Evolutionary conservation across 2,113 vertebrate species (phyloP), one percentile per base, ranked within the genome.

Genomic region (Syngnathoides biaculeatus): DNA sequence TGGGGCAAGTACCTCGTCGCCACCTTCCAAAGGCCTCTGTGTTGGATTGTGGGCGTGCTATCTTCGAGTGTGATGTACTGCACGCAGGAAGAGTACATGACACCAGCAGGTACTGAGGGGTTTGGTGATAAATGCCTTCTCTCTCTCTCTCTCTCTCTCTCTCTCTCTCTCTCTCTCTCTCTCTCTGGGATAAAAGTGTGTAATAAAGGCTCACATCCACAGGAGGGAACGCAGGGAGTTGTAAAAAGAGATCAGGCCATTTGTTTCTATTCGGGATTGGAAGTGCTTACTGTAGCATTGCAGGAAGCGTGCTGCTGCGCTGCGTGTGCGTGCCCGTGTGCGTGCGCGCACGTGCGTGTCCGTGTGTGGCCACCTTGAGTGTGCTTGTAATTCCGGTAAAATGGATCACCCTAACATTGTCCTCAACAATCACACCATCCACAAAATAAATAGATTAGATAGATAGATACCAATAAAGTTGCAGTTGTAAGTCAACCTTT

Each of bases 261-360:
- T 86, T 81, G 75, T 83, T 82, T 52, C 52, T 79, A 77, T 64
- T 50, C 5, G 20, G 60, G 60, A 69, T 80, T 50, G 77, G 69
- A 77, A 77, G 58, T 67, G 86, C 73, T 87, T 71, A 72, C 65
- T 69, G 74, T 68, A 43, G 79, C 73, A 84, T 64, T 62, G 71
- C 72, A 72, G 73, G 68, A 79, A 24, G 47, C 66, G 73, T 57
- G 55, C 55, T 55, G 65, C 47, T 57, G 56, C 43, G 27, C 64
- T n/a, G n/a, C n/a, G n/a, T n/a, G n/a, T n/a, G n/a, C n/a, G n/a
- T n/a, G n/a, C n/a, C n/a, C n/a, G n/a, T n/a, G n/a, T n/a, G n/a
- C n/a, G n/a, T n/a, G n/a, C n/a, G n/a, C n/a, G n/a, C n/a, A n/a
- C n/a, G n/a, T n/a, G n/a, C n/a, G n/a, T n/a, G n/a, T n/a, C n/a